Percentiles rank a stretch among this genome's conserved stretches.
Evolutionary conservation across 2,888 invertebrate genomes (phyloP).

Genomic region (Tenthredo scrophulariae): DNA sequence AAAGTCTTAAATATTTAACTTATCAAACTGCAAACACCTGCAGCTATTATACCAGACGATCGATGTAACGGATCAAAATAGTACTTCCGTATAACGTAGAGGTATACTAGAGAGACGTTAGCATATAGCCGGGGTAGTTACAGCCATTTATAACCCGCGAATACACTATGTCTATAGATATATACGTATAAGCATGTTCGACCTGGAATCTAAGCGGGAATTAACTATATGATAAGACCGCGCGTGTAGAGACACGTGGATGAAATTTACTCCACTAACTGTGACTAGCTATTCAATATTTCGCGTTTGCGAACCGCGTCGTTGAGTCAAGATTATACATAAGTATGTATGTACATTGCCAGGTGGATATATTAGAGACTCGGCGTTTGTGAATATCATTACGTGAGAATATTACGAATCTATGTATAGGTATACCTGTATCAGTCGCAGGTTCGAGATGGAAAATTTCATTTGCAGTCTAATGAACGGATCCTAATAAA

Average conservation of each 20-base stretch:
- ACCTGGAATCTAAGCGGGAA: conserved; percentile 20
- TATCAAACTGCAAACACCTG: background rate
- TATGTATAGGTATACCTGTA: background rate
- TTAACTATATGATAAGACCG: background rate
- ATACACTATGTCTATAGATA: background rate
- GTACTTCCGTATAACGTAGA: background rate
- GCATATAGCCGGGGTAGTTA: background rate
- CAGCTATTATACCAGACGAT: background rate
- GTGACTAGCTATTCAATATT: conserved; percentile 59
- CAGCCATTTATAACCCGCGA: conserved; percentile 14
- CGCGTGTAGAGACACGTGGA: conserved; percentile 69
- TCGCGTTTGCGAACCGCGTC: background rate
- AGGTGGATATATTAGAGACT: background rate
- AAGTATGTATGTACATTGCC: background rate
- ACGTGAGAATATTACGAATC: background rate
- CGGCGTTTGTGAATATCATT: background rate
- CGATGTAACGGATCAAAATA: conserved; percentile 25
- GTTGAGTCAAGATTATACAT: background rate
- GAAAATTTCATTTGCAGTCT: background rate
- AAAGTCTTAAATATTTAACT: background rate
- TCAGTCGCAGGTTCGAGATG: background rate
- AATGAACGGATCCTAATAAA: background rate
- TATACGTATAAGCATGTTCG: background rate
- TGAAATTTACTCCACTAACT: conserved; percentile 65
- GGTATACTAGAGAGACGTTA: background rate